These are phyloP conservation scores for Desmodus rotundus DNA, from an alignment of 2,113 vertebrate genomes.

Conservation along the genomic window DNA sequence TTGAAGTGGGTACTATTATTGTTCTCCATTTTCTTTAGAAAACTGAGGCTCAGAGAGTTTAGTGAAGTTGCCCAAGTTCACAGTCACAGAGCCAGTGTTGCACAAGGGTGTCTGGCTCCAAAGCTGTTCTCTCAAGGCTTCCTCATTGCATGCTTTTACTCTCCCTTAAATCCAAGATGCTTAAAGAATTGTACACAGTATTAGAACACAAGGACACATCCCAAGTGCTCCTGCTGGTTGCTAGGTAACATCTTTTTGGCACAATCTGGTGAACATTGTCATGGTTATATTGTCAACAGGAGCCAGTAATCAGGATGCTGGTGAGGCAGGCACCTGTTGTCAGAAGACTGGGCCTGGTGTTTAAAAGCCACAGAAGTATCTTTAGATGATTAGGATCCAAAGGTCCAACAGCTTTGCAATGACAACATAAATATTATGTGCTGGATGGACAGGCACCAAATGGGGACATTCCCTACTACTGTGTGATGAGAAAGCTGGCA, in stretches of 20 bases:
- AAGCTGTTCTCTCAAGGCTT: background rate
- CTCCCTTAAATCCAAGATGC: background rate
- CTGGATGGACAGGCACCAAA: conserved; percentile 71
- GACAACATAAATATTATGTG: conserved; percentile 75
- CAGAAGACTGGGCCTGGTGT: background rate
- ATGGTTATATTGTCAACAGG: conserved; percentile 14
- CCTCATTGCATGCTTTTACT: background rate
- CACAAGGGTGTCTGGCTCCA: background rate
- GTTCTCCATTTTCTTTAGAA: background rate
- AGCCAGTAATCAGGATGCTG: background rate
- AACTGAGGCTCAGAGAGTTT: background rate
- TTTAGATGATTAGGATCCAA: conserved; percentile 58
- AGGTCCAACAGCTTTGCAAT: conserved; percentile 74
- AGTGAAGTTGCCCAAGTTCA: background rate
- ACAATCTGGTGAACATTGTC: conserved; percentile 21
- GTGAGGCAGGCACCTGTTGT: background rate
- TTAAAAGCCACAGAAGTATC: conserved; percentile 36
- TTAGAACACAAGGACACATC: background rate
- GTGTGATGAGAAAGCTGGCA: conserved; percentile 76
- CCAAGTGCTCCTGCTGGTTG: background rate
- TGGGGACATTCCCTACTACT: conserved; percentile 67
- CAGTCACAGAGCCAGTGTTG: background rate
- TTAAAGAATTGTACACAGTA: background rate
- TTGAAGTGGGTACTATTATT: background rate
- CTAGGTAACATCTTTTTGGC: conserved; percentile 57